Base-by-base conservation (phyloP, 2,113 vertebrate species). In the Leucosticte australis region DNA sequence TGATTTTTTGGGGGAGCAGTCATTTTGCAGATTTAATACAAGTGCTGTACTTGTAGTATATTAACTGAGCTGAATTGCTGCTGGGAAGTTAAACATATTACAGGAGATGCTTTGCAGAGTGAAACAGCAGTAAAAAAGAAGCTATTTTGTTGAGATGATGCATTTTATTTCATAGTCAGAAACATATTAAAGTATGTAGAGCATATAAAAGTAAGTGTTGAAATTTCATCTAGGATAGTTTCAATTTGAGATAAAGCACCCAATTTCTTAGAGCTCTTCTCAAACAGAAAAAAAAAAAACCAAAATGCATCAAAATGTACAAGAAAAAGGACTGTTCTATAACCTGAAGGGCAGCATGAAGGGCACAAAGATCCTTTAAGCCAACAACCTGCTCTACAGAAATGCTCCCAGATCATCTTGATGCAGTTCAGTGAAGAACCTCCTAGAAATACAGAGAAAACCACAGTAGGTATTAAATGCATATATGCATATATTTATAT, bases 61-160 rank as follows among this genome's bases (percentile, higher is more conserved):
- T 91, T 93, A 96, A 93, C 71, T 67, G 46, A 95, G 57, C 83
- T 86, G 92, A 92, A 94, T 88, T 86, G 75, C 94, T 95, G 22
- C 69, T 70, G 88, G 83, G 90, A 94, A 96, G 95, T 88, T 90
- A 96, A 95, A 96, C 18, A 70, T 93, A 92, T 96, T 95, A 92
- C 68, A 90, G 49, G 68, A 89, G 49, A 56, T 63, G 56, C 49
- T 89, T 95, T 80, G 69, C 91, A 94, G 69, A 62, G 53, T 83
- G 80, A 91, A 95, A 89, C 33, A 94, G 86, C 23, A 92, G 65
- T 83, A 81, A 92, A 91, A 92, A 87, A 89, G 27, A 91, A 94
- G 46, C 39, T 91, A 42, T 94, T 94, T 84, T 94, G 35, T 83
- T 95, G 78, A 97, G 47, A 76, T 78, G 20, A 92, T 90, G 85